Base-by-base conservation (phyloP, 2,797 vertebrate genomes). In the Thamnophis elegans region DNA sequence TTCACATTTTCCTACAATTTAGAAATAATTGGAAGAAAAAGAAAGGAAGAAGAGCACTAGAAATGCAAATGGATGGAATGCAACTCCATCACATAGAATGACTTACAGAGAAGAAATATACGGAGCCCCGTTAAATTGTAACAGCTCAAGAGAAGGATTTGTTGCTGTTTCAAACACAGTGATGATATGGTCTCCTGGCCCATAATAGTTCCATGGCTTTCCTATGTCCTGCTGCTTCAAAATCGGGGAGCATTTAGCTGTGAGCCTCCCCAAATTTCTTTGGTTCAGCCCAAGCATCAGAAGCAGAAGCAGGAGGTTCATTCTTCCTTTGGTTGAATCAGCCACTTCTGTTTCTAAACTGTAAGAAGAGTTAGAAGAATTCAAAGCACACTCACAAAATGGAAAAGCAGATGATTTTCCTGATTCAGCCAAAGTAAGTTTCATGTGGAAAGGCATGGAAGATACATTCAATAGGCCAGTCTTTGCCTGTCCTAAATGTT, bases 381-480 rank as follows among this genome's bases (percentile, higher is more conserved):
- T 4, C 2, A 26, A 60, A 59, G 28, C 16, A 55, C 3, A 1
- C 28, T 87, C n/a, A 26, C 13, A 55, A 87, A 47, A 18, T 36
- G n/a, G 6, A 36, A 73, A 36, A 73, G 14, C 14, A 73, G 73
- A 73, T 8, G 28, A 55, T 0, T 32, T 32, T 22, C 53, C 5
- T 51, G 1, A 85, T 42, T 25, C 25, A 51, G 78, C 85, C 12
- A 51, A 28, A 28, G 0, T 1, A 62, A 28, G 60, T 28, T 62
- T 12, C 26, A 62, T 25, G 0, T 51, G 9, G 47, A 51, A 25
- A 25, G 6, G 82, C 25, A 11, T 2, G 5, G 2, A 14, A 36
- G 2, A 1, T 14, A 0, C 59, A 25, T 13, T 53, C 22, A 11
- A 16, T 5, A 26, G 13, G 3, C 0, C 47, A n/a, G 85, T 5